Evolutionary conservation across 2,113 vertebrate species (phyloP).

Genomic region (Cygnus buccinator): DNA sequence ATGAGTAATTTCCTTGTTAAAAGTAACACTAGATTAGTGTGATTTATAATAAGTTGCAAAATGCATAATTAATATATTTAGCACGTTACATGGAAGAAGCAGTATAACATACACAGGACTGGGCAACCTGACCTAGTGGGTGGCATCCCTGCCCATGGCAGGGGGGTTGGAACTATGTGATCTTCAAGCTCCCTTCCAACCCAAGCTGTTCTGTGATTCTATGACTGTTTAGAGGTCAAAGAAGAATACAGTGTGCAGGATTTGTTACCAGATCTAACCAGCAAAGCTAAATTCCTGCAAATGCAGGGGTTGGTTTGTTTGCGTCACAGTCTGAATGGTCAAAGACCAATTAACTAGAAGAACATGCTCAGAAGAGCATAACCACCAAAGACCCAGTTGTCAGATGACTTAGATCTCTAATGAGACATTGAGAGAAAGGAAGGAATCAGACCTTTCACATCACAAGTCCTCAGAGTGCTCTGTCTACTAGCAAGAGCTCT

Average conservation of each 20-base stretch:
- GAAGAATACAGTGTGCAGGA: background rate
- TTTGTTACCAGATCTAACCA: background rate
- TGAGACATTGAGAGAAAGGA: background rate
- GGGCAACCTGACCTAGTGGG: too few species aligned
- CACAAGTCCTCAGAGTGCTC: background rate
- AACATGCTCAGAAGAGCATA: background rate
- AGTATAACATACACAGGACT: background rate
- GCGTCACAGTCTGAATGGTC: background rate
- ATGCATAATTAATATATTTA: background rate
- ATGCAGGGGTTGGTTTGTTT: background rate
- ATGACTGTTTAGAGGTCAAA: background rate
- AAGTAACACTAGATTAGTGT: background rate
- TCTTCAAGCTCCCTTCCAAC: too few species aligned
- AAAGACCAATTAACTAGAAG: background rate
- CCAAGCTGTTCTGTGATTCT: too few species aligned
- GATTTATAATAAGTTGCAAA: background rate
- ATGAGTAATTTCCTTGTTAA: background rate
- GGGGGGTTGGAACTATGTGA: too few species aligned
- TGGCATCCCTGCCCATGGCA: too few species aligned
- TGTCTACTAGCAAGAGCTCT: background rate
- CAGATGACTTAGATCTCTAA: background rate
- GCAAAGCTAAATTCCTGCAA: background rate
- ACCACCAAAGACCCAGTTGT: background rate
- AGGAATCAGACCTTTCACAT: background rate
- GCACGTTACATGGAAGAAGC: background rate